phyloP scores from a whole-genome alignment of 1,140 invertebrate species.

The Brachystomella parvula region DNA sequence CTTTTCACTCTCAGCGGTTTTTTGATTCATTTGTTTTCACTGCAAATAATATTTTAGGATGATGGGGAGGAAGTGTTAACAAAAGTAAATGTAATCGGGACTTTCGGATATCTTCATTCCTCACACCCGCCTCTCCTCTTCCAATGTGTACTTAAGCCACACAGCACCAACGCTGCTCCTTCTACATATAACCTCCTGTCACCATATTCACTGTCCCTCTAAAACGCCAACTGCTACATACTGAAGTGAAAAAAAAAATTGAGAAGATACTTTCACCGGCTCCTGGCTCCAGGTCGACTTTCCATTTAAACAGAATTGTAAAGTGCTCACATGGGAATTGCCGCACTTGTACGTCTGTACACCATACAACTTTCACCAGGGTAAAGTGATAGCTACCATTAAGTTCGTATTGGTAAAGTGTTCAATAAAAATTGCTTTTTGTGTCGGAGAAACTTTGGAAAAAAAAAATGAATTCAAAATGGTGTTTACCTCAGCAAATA shows the following conservation, averaged over 20 bases:
- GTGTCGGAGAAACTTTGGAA: no score
- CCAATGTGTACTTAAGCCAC: slow-evolving; percentile 11
- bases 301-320: slow-evolving; percentile 25
- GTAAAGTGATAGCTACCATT: no score
- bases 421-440: no score
- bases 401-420: no score
- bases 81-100: slow-evolving; percentile 12
- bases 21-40: slow-evolving; percentile 32
- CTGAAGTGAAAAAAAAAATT: no score
- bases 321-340: slow-evolving; percentile 36
- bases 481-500: no score
- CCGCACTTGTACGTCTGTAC: slow-evolving; percentile 32
- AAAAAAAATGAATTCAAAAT: no score
- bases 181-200: not conserved
- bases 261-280: no score
- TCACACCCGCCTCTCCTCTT: not conserved
- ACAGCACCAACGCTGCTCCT: not conserved
- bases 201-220: not conserved
- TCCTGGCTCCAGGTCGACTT: not conserved
- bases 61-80: slow-evolving; percentile 11
- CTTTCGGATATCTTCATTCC: slow-evolving; percentile 1
- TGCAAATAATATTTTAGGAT: slow-evolving; percentile 26
- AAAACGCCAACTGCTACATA: no score
- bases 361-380: no score
- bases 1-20: slow-evolving; percentile 27